Base-by-base conservation (phyloP, 2,888 invertebrate genomes). In the Chirona hameri region DNA sequence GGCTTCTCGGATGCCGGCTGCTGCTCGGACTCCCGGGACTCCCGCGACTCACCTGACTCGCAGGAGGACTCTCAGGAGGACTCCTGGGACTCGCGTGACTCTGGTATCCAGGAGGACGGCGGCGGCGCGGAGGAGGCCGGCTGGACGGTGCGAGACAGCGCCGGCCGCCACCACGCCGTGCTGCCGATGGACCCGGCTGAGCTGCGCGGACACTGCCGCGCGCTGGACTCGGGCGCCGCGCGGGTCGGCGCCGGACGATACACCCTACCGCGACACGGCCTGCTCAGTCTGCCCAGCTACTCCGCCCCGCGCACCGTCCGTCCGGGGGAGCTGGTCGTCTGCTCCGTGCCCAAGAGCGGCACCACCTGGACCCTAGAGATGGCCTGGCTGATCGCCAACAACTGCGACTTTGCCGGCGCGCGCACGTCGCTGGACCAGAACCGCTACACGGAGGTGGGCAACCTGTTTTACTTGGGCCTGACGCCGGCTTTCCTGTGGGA, bases 281-380 rank as follows among this genome's bases (percentile, higher is more conserved):
- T 79, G n/a, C 3, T 52, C 27, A 27, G 27, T 5, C 48, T 52
- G 48, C 52, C 79, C 15, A 3, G 27, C 52, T 79, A 79, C 52
- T n/a, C 79, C 14, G 27, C 39, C 12, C 48, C 12, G 4, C 12
- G 52, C 60, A 14, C 76, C 7, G 24, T 84, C 31, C 72, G 60
- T 1, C 46, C 81, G 15, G 82, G 83, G 1, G 83, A 84, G 81
- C 82, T 84, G 52, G 82, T 84, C n/a, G 84, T 84, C n/a, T 83
- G 82, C 55, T 82, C 81, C n/a, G 83, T 83, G 81, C 84, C 84
- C 5, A 84, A 84, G 55, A 81, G 82, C 52, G 82, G 82, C n/a
- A 82, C 82, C 39, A 82, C 82, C 14, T 82, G 82, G 82, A 82
- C 80, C 12, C 82, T 81, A 57, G 82, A 82, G 57, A 31, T 82